Evolutionary conservation across 2,888 invertebrate genomes (phyloP).

Genomic region (Phlogophora meticulosa): DNA sequence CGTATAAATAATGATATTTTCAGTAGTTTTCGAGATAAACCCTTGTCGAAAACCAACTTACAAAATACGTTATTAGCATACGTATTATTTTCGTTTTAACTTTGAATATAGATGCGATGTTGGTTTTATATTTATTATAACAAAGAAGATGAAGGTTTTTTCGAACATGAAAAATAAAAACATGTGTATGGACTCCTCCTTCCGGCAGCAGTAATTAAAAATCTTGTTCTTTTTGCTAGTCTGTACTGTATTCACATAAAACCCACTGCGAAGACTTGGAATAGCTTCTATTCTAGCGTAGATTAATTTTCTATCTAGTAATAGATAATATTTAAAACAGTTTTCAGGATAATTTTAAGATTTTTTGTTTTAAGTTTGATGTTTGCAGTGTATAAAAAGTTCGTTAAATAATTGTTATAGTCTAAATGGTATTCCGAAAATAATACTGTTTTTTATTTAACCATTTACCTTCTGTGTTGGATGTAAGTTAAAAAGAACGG

Average conservation of each 20-base stretch:
- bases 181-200: conserved; percentile 14
- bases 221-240: conserved; percentile 32
- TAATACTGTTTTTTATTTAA: too few species aligned
- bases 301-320: not conserved
- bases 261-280: not conserved
- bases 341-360: too few species aligned
- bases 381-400: too few species aligned
- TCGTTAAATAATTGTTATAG: too few species aligned
- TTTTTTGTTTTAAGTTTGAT: too few species aligned
- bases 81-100: too few species aligned
- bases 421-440: too few species aligned
- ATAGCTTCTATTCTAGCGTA: not conserved
- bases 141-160: not conserved
- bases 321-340: not conserved
- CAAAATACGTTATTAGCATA: not conserved
- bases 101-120: not conserved
- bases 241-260: conserved; percentile 17
- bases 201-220: conserved; percentile 47
- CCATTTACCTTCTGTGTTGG: too few species aligned
- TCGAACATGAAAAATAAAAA: conserved; percentile 2
- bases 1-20: not conserved
- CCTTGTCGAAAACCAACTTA: not conserved
- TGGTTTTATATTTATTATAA: not conserved
- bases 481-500: too few species aligned
- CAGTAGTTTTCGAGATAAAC: not conserved